Evolutionary conservation across 2,113 vertebrate species (phyloP).

Genomic region (human): DNA sequence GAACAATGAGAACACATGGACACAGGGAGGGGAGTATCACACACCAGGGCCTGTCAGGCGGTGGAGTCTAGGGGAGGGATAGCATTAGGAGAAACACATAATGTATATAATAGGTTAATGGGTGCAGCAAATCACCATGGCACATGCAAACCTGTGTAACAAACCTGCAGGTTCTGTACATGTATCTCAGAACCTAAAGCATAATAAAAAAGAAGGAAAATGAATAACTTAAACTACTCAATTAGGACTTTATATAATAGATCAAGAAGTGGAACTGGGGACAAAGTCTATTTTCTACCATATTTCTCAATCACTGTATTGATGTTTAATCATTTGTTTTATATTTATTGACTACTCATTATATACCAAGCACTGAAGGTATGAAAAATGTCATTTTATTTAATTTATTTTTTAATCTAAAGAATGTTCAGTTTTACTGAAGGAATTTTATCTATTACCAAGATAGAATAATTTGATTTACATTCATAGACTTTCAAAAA

Average conservation of each 20-base stretch:
- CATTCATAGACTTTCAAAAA: background rate
- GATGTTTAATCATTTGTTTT: background rate
- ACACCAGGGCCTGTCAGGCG: too few species aligned
- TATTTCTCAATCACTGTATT: background rate
- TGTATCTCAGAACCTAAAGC: too few species aligned
- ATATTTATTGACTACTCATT: background rate
- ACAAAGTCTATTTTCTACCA: background rate
- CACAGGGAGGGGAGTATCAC: too few species aligned
- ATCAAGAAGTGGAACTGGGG: background rate
- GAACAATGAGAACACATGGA: too few species aligned
- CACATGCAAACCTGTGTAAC: too few species aligned
- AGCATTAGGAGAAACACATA: too few species aligned
- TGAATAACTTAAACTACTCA: background rate
- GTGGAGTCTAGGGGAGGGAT: too few species aligned
- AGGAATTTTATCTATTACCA: background rate
- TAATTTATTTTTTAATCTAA: background rate
- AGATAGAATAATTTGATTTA: background rate
- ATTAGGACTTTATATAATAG: background rate
- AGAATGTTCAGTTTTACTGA: background rate
- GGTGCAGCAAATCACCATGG: too few species aligned
- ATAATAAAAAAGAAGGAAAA: background rate
- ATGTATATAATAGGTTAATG: too few species aligned
- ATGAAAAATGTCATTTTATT: slow-evolving; percentile 8
- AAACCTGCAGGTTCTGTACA: too few species aligned
- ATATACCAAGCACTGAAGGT: background rate